Percentiles rank a stretch among this genome's conserved stretches.
These are phyloP conservation scores for Ispidina picta DNA, from an alignment of 2,797 vertebrate species.

Conservation along the genomic window DNA sequence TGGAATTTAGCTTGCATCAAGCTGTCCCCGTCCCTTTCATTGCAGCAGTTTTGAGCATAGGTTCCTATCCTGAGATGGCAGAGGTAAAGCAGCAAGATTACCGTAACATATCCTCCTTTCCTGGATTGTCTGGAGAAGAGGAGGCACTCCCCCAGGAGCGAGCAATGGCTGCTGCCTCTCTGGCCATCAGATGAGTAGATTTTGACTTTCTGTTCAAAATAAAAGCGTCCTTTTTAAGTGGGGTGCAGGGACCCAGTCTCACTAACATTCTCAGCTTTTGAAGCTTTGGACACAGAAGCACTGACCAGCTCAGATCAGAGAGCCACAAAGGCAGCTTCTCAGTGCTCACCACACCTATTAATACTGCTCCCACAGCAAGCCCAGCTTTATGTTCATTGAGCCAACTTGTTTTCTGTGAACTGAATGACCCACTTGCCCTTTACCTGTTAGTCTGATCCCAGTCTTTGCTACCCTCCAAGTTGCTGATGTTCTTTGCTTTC, in stretches of 20 bases:
- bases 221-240: background rate
- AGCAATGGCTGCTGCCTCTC: slow-evolving; percentile 71
- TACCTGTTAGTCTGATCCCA: slow-evolving; percentile 77
- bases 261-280: background rate
- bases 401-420: background rate
- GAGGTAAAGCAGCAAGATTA: slow-evolving; percentile 23
- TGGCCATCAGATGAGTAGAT: slow-evolving; percentile 65
- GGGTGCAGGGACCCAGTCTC: background rate
- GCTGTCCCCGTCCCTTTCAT: too few species aligned
- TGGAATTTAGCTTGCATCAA: too few species aligned
- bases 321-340: background rate
- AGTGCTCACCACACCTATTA: background rate
- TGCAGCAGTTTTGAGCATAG: background rate
- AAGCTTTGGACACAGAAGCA: background rate
- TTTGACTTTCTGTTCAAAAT: slow-evolving; percentile 58
- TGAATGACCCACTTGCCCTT: background rate
- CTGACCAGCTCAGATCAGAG: background rate
- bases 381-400: background rate
- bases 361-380: background rate
- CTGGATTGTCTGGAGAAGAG: slow-evolving; percentile 29
- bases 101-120: slow-evolving; percentile 65
- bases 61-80: background rate
- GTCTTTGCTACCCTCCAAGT: slow-evolving; percentile 69
- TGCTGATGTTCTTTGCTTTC: slow-evolving; percentile 75
- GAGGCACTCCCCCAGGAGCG: slow-evolving; percentile 57